phyloP scores from a whole-genome alignment of 2,797 vertebrate genomes.

The Hydrolagus colliei region DNA sequence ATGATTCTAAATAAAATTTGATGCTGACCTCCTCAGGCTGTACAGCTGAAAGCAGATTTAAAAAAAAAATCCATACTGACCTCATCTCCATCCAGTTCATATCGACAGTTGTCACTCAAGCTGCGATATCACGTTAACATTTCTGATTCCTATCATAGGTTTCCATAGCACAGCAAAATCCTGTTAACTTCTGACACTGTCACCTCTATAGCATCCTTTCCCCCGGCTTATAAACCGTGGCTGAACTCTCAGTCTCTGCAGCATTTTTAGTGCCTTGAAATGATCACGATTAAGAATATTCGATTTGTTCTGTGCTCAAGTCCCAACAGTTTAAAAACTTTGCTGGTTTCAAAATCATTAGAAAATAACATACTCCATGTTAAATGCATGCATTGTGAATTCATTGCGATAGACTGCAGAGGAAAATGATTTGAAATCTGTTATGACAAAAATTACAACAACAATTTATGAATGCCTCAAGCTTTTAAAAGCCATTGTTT shows the following conservation, averaged over 20 bases:
- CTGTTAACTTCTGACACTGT: constrained; percentile 68
- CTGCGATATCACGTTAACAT: constrained; percentile 66
- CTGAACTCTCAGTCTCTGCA: constrained; percentile 32
- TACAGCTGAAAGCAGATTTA: constrained; percentile 43
- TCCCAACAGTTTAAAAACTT: neutral
- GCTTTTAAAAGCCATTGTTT: neutral
- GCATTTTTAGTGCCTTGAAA: constrained; percentile 1
- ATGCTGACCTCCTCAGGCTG: constrained; percentile 19
- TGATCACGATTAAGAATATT: neutral
- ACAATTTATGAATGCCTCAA: neutral
- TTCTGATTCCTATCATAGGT: constrained; percentile 67
- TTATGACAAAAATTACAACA: neutral
- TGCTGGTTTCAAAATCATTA: neutral
- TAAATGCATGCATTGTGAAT: no score
- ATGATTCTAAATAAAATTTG: constrained; percentile 25
- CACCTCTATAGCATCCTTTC: constrained; percentile 55
- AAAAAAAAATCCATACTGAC: constrained; percentile 62
- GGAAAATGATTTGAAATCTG: neutral
- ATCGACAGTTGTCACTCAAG: constrained; percentile 70
- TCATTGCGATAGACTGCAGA: no score
- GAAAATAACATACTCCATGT: neutral
- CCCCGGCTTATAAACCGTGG: constrained; percentile 47
- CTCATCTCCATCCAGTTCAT: constrained; percentile 59
- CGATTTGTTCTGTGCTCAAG: neutral
- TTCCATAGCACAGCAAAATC: constrained; percentile 68